Percentiles rank a stretch among this genome's conserved stretches.
Conservation (phyloP, 2,888 invertebrate species). For the Chloroclystis v-ata region DNA sequence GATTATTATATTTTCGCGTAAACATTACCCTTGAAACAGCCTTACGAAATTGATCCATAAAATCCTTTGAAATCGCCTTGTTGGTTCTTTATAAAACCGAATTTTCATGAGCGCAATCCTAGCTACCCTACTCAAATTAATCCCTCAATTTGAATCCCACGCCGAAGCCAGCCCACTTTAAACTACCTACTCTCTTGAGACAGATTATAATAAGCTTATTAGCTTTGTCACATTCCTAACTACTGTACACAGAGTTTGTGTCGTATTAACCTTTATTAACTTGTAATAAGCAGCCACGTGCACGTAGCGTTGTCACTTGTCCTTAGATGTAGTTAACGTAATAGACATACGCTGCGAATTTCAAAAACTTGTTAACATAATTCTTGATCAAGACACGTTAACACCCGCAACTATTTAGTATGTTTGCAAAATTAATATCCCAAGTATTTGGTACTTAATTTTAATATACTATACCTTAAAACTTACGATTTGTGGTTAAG, state of each 20-base stretch:
- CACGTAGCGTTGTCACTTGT: background rate
- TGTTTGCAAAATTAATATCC: background rate
- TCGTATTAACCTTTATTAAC: slow-evolving; percentile 3
- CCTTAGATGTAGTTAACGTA: background rate
- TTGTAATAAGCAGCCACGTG: slow-evolving; percentile 2
- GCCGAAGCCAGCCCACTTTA: slow-evolving; percentile 9
- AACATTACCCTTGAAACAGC: background rate
- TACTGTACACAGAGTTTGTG: background rate
- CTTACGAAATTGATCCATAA: background rate
- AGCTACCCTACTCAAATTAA: slow-evolving; percentile 9
- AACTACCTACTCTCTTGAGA: slow-evolving; percentile 12
- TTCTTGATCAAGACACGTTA: slow-evolving; percentile 15
- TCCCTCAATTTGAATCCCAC: slow-evolving; percentile 10
- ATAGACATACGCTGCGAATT: slow-evolving; percentile 19
- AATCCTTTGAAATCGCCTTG: no score
- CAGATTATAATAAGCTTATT: slow-evolving; percentile 16
- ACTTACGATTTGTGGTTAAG: no score
- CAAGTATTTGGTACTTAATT: no score
- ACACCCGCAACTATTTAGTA: slow-evolving; percentile 7
- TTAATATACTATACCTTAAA: no score
- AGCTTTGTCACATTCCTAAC: slow-evolving; percentile 8
- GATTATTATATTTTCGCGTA: background rate
- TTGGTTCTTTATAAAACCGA: background rate
- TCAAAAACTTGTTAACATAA: slow-evolving; percentile 22
- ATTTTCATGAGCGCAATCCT: background rate